Conservation (phyloP, 2,797 vertebrate genomes). For the Halcyon chelicuti region DNA sequence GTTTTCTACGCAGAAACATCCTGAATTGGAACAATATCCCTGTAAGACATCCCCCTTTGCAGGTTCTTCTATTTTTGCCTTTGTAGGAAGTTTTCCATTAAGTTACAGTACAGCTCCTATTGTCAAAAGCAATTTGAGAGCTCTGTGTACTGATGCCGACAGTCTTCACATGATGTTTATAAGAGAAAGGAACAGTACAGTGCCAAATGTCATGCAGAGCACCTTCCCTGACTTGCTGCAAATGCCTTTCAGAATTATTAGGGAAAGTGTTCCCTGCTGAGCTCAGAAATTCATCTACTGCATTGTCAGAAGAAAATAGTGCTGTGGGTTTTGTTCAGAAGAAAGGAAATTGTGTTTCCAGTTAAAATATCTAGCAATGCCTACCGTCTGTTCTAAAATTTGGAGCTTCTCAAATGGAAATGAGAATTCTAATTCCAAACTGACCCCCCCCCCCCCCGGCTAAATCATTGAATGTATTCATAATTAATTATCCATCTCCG, state of each 20-base stretch:
- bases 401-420: not conserved
- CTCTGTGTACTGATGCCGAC: not conserved
- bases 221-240: not conserved
- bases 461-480: not conserved
- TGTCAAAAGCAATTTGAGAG: not conserved
- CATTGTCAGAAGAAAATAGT: not conserved
- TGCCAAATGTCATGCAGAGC: not conserved
- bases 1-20: not conserved
- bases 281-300: not conserved
- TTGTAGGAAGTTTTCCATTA: not conserved
- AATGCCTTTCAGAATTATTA: not conserved
- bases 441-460: not conserved
- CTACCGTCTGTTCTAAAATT: not conserved
- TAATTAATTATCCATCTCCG: not conserved
- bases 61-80: not conserved
- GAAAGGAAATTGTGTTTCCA: not conserved
- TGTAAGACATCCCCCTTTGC: not conserved
- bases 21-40: not conserved
- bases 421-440: not conserved
- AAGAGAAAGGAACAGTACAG: not conserved
- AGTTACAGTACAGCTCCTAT: not conserved
- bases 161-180: not conserved
- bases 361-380: not conserved
- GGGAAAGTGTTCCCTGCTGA: not conserved
- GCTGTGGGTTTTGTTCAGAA: not conserved